Base-by-base conservation (phyloP, 2,888 invertebrate genomes). In the Myopa tessellatipennis region DNA sequence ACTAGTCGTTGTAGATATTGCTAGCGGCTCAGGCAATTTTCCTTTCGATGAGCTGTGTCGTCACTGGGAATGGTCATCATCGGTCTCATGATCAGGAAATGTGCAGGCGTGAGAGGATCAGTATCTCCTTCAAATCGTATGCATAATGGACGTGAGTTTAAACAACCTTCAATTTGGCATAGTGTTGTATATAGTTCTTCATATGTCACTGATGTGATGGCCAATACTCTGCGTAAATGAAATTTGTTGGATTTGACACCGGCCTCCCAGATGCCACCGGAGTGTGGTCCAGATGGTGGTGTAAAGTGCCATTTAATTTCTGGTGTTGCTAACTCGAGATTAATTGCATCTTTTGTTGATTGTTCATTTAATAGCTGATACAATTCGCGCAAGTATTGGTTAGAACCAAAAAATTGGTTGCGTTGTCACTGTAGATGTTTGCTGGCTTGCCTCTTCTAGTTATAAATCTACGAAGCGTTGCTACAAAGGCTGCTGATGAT, bases 241-340 rank as follows among this genome's bases (percentile, higher is more conserved):
- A 79, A 82, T 79, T 88, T 89, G 0, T 83, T 79, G 0, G 83
- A 83, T 69, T 86, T 86, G 0, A 88, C 85, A 4, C 83, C 84
- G 1, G 85, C 83, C 77, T 88, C 86, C 85, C 86, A 88, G 4
- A 87, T 72, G 2, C 86, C 87, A 4, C 87, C 85, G 65, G 85
- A 85, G 74, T 88, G 85, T 1, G 86, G 85, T 5, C 85, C 81
- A 34, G 77, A 76, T 5, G 87, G 85, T 6, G 86, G 86, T 16
- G 81, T 85, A 71, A 87, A 89, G 52, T 85, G 81, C 87, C 87
- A 89, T 8, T 78, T 67, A 4, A 82, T 81, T 14, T 78, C 69
- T 5, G 78, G 68, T 4, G 67, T 68, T 1, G 77, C 68, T 40
- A 80, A 14, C 61, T 78, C 79, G 6, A 73, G 71, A 16, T 58